A percentile compares a stretch with the other conserved stretches of the same genome.
Conservation (phyloP, 1,140 invertebrate species). For the Drosophila rufa region DNA sequence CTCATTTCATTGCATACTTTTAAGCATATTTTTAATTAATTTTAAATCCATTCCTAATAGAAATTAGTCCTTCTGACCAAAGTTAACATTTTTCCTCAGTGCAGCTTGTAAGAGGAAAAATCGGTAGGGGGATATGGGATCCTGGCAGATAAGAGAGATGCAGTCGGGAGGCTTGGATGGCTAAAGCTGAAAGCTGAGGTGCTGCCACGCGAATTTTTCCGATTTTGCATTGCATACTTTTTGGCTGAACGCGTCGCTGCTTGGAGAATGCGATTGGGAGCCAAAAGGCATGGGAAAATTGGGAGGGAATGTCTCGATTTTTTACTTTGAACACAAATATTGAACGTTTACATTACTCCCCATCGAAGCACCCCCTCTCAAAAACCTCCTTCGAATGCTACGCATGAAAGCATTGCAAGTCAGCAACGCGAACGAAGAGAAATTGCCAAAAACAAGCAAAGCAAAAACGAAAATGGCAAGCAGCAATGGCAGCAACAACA, state of each 20-base stretch:
- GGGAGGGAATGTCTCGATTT: constrained; percentile 50
- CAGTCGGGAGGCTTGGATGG: constrained; percentile 15
- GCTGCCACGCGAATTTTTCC: constrained; percentile 52
- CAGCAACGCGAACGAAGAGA: constrained; percentile 76
- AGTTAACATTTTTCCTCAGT: not conserved
- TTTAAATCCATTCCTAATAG: not conserved
- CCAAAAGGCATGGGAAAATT: not conserved
- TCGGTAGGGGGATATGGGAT: not conserved
- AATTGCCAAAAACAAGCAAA: constrained; percentile 71
- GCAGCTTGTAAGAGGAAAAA: not conserved
- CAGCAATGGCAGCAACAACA: constrained; percentile 41
- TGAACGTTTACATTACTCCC: constrained; percentile 72
- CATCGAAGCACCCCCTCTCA: not conserved
- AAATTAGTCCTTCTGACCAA: not conserved
- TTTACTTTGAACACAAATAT: constrained; percentile 79
- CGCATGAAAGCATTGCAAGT: constrained; percentile 80
- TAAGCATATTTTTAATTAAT: not conserved
- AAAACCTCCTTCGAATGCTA: constrained; percentile 34
- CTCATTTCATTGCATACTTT: not conserved
- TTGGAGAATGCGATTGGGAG: constrained; percentile 22
- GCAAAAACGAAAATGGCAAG: constrained; percentile 49
- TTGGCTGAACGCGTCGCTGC: constrained; percentile 74
- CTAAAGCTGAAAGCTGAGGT: constrained; percentile 38
- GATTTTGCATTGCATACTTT: constrained; percentile 80
- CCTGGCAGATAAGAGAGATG: constrained; percentile 23